phyloP scores from a whole-genome alignment of 2,113 vertebrate species.

The Ameiurus melas region DNA sequence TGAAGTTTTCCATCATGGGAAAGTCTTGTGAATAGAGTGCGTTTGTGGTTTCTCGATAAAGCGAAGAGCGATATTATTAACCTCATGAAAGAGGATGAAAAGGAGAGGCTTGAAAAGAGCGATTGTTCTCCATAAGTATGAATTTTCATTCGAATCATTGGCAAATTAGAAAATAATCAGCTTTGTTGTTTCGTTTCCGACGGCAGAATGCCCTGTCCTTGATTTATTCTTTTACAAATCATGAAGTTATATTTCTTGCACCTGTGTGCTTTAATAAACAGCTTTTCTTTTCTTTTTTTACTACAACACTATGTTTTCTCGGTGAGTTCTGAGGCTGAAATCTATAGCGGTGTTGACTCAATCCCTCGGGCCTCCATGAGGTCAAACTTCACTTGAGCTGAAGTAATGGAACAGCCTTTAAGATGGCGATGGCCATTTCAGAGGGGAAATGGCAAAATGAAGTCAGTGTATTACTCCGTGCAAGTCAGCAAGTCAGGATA shows the following conservation, averaged over 20 bases:
- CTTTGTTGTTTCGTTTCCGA: background rate
- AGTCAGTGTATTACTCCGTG: background rate
- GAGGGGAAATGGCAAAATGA: background rate
- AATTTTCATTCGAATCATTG: background rate
- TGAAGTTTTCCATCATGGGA: background rate
- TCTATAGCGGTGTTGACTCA: background rate
- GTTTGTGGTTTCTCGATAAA: background rate
- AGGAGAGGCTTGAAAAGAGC: background rate
- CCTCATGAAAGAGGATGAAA: background rate
- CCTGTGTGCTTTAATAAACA: background rate
- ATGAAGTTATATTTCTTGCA: background rate
- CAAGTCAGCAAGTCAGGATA: constrained; percentile 5
- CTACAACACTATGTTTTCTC: background rate
- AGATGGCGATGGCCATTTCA: background rate
- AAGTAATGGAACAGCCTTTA: constrained; percentile 21
- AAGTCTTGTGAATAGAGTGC: background rate
- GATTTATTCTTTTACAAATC: background rate
- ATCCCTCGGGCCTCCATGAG: constrained; percentile 1
- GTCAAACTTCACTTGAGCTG: constrained; percentile 23
- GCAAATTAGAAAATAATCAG: background rate
- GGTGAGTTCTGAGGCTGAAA: background rate
- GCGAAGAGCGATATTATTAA: background rate
- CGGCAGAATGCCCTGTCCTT: background rate
- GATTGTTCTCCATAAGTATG: background rate
- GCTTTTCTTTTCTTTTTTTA: background rate